Evolutionary conservation across 1,140 invertebrate genomes (phyloP).

Genomic region (Brachionus paranguensis): DNA sequence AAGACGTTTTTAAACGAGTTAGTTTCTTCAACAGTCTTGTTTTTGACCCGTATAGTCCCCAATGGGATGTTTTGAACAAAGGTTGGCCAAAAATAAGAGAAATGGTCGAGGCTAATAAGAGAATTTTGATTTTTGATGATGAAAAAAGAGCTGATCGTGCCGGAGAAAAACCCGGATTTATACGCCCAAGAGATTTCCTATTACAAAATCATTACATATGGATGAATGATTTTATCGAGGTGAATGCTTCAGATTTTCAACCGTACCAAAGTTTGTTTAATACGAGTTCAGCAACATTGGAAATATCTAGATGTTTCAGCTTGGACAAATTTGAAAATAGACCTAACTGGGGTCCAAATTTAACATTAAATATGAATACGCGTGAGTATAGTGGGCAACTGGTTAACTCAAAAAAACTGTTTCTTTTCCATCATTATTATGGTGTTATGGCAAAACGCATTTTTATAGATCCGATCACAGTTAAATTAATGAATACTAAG

Average conservation of each 20-base stretch:
- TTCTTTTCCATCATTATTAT: constrained; percentile 32
- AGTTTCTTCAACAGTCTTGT: constrained; percentile 1
- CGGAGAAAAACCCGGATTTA: not conserved
- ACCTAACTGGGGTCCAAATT: constrained; percentile 1
- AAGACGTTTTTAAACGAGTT: not conserved
- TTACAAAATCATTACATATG: constrained; percentile 23
- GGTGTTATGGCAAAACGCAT: not conserved
- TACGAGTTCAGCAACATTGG: not conserved
- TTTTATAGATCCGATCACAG: not conserved
- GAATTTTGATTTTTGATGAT: constrained; percentile 32
- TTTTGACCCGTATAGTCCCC: not conserved
- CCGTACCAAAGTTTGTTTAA: not conserved
- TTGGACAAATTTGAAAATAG: not conserved
- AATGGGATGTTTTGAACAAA: constrained; percentile 37
- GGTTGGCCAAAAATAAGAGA: constrained; percentile 31
- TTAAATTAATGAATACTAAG: constrained; percentile 13
- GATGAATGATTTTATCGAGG: not conserved
- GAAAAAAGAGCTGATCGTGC: not conserved
- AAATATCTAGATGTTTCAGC: constrained; percentile 21
- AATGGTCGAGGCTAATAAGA: constrained; percentile 5
- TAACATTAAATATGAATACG: not conserved
- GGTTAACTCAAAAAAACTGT: not conserved
- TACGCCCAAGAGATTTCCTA: constrained; percentile 20
- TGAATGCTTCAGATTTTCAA: not conserved
- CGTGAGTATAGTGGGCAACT: not conserved